Percentiles rank a stretch among this genome's conserved stretches.
These are phyloP conservation scores for Epizoanthus illoricatus DNA, from an alignment of 92 coral and sea anemone genomes.

Conservation along the genomic window DNA sequence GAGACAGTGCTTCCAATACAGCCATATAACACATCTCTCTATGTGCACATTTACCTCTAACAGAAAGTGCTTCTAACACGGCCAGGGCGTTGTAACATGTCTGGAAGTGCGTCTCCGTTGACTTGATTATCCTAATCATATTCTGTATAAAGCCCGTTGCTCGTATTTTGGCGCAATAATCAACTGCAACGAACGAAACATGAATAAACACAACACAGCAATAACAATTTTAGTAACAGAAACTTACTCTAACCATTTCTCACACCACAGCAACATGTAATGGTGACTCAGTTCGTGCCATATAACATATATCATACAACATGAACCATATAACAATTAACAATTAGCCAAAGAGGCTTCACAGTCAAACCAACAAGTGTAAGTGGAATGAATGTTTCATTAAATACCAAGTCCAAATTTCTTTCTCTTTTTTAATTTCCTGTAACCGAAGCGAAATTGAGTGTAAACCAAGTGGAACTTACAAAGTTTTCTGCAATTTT, in stretches of 20 bases:
- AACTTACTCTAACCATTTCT: background rate
- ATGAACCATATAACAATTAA: background rate
- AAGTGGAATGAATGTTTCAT: no score
- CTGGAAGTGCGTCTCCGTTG: constrained; percentile 67
- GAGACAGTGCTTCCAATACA: no score
- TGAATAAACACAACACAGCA: background rate
- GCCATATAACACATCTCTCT: no score
- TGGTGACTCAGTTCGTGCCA: background rate
- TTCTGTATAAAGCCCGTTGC: constrained; percentile 77
- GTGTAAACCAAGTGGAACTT: no score
- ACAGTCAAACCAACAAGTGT: background rate
- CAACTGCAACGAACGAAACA: constrained; percentile 55
- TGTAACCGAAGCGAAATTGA: no score
- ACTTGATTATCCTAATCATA: constrained; percentile 60
- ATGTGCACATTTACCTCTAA: no score
- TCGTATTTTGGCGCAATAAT: constrained; percentile 73
- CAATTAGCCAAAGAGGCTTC: background rate
- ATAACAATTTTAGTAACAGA: no score
- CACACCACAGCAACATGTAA: background rate
- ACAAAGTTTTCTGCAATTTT: no score
- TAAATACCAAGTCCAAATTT: no score
- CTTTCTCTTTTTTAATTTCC: no score
- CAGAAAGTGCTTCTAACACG: constrained; percentile 71
- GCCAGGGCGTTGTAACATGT: constrained; percentile 94
- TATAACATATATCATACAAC: background rate